Evolutionary conservation across 2,888 invertebrate species (phyloP), one percentile per base, ranked within the genome.

Genomic region (Synergus itoensis): DNA sequence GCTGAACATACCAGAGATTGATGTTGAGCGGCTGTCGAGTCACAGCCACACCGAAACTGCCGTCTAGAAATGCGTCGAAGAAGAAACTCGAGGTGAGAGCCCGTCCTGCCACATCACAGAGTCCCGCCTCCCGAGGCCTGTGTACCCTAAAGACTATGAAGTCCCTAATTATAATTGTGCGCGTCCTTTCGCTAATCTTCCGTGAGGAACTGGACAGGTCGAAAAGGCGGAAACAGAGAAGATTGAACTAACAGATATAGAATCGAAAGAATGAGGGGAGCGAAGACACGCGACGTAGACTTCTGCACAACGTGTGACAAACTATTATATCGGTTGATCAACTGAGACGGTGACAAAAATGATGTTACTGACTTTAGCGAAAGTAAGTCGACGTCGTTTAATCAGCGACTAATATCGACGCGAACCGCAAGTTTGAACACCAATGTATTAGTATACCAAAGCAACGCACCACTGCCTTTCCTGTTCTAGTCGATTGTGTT

Each of bases 11-110:
- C 97, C 96, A 91, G 97, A 98, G 94, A 96, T 98, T 92, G 97
- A 97, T 94, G 97, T 97, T 92, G 98, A 98, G 94, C 96, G 97
- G 88, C 95, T 98, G 90, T 97, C 97, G 92, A 96, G 96, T 91
- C 97, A 98, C 94, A 97, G 97, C 94, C 98, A 98, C 94, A 98
- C 98, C 91, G 98, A 98, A 94, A 98, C 98, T 89, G 98, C 98
- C 92, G 98, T 98, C 93, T 98, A 97, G 92, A 84, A 84, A 78
- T 62, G 80, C 43, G 73, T 62, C 62, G 41, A 43, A 41, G 63
- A 64, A 77, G 75, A 76, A 67, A 76, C 60, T 65, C 62, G 81
- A 83, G 82, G 82, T 67, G 80, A 76, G 80, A 80, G 63, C 64
- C 73, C 64, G 77, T 69, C 75, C 73, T 76, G 45, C 45, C 73